A percentile compares a stretch with the other conserved stretches of the same genome.
These are phyloP conservation scores for Acanthococcus lagerstroemiae DNA, from an alignment of 2,888 invertebrate species.

Conservation along the genomic window DNA sequence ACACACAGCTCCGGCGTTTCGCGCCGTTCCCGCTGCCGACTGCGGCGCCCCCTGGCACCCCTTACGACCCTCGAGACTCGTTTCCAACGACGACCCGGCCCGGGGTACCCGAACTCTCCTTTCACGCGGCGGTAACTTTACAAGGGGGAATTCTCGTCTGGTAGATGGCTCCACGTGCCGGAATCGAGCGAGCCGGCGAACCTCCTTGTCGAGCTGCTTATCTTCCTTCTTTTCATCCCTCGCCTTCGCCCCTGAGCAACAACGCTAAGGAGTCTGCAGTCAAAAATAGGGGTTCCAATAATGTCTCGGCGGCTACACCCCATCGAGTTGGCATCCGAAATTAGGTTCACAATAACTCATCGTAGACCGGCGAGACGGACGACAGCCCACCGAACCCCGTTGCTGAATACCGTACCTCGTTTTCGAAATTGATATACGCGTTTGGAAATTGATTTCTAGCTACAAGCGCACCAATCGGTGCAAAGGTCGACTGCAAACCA, in stretches of 20 bases:
- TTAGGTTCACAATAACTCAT: no score
- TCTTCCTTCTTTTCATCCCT: not conserved
- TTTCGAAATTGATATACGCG: not conserved
- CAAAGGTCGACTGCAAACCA: not conserved
- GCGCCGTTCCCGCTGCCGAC: not conserved
- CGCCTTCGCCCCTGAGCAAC: not conserved
- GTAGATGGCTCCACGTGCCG: constrained; percentile 28
- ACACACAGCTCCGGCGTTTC: not conserved
- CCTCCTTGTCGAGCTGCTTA: not conserved
- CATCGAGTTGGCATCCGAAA: no score
- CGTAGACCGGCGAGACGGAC: no score
- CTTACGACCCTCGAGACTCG: not conserved
- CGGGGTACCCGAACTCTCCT: not conserved
- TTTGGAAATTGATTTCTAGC: no score
- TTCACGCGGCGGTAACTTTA: not conserved
- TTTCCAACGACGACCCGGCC: not conserved
- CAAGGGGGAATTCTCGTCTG: constrained; percentile 11
- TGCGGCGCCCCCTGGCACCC: no score
- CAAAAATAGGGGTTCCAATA: not conserved
- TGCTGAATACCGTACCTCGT: not conserved
- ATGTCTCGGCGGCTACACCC: no score
- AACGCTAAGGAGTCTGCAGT: not conserved
- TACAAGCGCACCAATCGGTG: no score
- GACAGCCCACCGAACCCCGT: no score
- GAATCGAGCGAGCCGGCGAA: constrained; percentile 14